Conservation (phyloP, 2,113 vertebrate species). For the Vireo altiloquus region DNA sequence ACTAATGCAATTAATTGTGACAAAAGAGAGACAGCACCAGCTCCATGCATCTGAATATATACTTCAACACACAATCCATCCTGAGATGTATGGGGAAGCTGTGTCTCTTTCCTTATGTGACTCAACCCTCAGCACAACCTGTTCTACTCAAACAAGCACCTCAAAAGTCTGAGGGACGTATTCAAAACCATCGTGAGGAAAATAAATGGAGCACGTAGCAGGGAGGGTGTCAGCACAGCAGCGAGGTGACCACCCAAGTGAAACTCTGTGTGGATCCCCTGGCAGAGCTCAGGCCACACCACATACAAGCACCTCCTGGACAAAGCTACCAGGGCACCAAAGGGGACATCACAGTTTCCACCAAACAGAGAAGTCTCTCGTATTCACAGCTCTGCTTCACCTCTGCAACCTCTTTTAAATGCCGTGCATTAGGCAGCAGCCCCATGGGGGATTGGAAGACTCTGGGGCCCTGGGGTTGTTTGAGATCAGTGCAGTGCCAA, state of each 20-base stretch:
- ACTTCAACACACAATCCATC: not conserved
- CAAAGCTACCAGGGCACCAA: not conserved
- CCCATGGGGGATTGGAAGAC: not conserved
- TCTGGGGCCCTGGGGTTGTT: not conserved
- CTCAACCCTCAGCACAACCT: not conserved
- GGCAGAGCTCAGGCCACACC: rapidly evolving
- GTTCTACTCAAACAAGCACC: not conserved
- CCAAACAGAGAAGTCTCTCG: not conserved
- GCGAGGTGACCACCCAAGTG: not conserved
- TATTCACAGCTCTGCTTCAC: not conserved
- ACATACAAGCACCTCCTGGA: rapidly evolving
- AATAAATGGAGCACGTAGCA: not conserved
- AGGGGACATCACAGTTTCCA: not conserved
- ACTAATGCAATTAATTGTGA: conserved; percentile 33
- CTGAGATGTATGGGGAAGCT: not conserved
- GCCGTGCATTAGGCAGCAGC: not conserved
- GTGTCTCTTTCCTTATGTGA: not conserved
- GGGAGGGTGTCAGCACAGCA: not conserved
- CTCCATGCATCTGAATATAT: not conserved
- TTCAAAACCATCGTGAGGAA: not conserved
- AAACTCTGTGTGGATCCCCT: not conserved
- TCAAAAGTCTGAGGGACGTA: not conserved
- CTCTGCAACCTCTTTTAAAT: not conserved
- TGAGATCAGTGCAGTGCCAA: rapidly evolving
- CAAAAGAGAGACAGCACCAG: not conserved